These are phyloP conservation scores for Grammomys dolichurus DNA, from an alignment of 2,113 vertebrate species.

Conservation along the genomic window DNA sequence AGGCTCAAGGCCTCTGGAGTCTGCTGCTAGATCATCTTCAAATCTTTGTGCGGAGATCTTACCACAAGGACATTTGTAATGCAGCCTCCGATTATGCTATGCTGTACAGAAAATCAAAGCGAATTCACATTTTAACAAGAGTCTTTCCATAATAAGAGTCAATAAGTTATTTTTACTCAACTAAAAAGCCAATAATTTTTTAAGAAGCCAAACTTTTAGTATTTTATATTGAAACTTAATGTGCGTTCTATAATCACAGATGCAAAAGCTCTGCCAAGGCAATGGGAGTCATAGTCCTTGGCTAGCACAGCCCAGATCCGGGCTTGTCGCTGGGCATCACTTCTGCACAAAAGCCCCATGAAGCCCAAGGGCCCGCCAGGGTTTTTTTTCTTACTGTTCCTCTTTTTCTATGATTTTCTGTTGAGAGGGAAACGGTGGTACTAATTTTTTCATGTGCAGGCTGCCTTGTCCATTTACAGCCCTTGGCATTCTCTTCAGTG, in stretches of 20 bases:
- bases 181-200: slow-evolving; percentile 12
- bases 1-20: slow-evolving; percentile 26
- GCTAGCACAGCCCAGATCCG: no score
- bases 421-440: not conserved
- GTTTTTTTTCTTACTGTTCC: not conserved
- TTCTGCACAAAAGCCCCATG: not conserved
- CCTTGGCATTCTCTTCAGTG: not conserved
- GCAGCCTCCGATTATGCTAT: not conserved
- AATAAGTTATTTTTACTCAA: slow-evolving; percentile 23
- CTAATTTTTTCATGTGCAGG: not conserved
- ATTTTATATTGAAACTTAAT: slow-evolving; percentile 2
- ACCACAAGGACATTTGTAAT: not conserved
- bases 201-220: slow-evolving; percentile 10
- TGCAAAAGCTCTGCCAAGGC: not conserved
- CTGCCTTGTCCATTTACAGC: not conserved
- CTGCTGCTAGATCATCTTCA: not conserved
- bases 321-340: not conserved
- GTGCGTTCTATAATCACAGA: not conserved
- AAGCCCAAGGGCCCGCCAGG: not conserved
- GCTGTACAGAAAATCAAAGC: not conserved
- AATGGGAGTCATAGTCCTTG: not conserved
- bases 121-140: not conserved
- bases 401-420: not conserved
- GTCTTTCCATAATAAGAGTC: not conserved
- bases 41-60: not conserved